Percentiles rank a stretch among this genome's conserved stretches.
phyloP scores from a whole-genome alignment of 1,140 invertebrate genomes.

The Nylanderia fulva region DNA sequence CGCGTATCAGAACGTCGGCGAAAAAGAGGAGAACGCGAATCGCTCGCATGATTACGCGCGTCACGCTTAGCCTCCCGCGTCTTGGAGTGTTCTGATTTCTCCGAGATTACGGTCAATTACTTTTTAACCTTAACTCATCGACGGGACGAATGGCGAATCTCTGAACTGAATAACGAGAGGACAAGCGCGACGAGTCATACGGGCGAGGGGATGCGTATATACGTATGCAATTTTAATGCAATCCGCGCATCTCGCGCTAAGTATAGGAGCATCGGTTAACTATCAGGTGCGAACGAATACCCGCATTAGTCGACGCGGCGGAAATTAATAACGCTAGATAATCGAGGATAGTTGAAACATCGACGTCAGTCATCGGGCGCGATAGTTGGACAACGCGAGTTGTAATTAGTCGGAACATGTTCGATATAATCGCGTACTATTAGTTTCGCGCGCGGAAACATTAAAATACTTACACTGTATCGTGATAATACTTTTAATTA shows the following conservation, averaged over 20 bases:
- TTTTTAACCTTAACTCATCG: constrained; percentile 47
- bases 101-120: constrained; percentile 48
- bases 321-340: constrained; percentile 60
- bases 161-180: constrained; percentile 32
- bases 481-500: constrained; percentile 44
- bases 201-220: background rate
- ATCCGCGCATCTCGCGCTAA: constrained; percentile 42
- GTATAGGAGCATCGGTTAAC: constrained; percentile 45
- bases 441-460: constrained; percentile 32
- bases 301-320: constrained; percentile 40
- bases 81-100: background rate
- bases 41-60: constrained; percentile 61
- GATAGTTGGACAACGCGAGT: background rate
- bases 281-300: constrained; percentile 52
- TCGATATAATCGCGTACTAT: constrained; percentile 37
- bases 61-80: constrained; percentile 36
- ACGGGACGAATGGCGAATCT: constrained; percentile 27
- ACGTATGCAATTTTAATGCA: constrained; percentile 48
- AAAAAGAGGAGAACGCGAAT: constrained; percentile 27
- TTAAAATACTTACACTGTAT: constrained; percentile 24
- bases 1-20: constrained; percentile 29
- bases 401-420: constrained; percentile 34
- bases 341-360: constrained; percentile 55
- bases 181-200: background rate
- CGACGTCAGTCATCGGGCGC: constrained; percentile 40